phyloP scores from a whole-genome alignment of 2,113 vertebrate species.

The Fulmarus glacialis region DNA sequence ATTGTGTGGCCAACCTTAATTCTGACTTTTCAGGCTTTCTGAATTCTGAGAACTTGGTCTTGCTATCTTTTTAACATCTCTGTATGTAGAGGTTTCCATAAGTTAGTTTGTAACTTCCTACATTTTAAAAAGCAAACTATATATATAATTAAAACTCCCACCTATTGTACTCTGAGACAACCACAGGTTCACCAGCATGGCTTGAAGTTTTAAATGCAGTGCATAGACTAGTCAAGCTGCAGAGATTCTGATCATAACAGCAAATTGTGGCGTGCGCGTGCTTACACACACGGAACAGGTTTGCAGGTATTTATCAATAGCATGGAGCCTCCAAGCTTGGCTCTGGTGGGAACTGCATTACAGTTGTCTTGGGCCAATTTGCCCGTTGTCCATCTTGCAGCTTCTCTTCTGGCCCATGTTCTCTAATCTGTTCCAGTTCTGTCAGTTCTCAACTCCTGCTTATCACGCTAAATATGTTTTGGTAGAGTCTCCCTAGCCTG shows the following conservation, averaged over 20 bases:
- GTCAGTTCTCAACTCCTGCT: background rate
- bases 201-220: background rate
- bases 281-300: background rate
- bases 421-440: background rate
- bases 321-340: background rate
- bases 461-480: background rate
- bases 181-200: background rate
- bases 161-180: background rate
- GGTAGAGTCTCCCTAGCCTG: background rate
- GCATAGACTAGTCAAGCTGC: background rate
- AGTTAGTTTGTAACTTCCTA: background rate
- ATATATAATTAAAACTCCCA: background rate
- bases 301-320: background rate
- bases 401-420: background rate
- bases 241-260: background rate
- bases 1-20: background rate
- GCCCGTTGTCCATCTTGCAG: background rate
- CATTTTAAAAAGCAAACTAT: background rate
- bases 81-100: background rate
- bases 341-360: background rate
- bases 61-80: background rate
- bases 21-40: background rate
- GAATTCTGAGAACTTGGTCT: background rate
- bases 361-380: background rate
- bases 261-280: fast-evolving